Percentiles rank a stretch among this genome's conserved stretches.
phyloP scores from a whole-genome alignment of 2,797 vertebrate genomes.

The Coilia nasus region DNA sequence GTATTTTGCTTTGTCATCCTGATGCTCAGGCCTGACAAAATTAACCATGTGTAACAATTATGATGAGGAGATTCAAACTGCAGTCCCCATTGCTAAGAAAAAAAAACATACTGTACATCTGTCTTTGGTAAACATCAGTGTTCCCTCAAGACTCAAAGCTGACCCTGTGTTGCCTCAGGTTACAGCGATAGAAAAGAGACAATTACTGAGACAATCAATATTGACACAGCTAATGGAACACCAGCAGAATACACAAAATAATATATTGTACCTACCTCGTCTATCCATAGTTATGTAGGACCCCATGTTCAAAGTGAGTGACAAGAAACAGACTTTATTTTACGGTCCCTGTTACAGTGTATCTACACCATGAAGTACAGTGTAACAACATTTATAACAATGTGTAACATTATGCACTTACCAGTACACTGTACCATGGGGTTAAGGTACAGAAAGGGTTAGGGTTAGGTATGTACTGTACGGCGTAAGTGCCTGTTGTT shows the following conservation, averaged over 20 bases:
- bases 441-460: too few species aligned
- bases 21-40: background rate
- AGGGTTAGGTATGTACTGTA: too few species aligned
- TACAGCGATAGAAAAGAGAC: background rate
- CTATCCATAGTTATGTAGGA: background rate
- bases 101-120: background rate
- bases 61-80: background rate
- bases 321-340: too few species aligned
- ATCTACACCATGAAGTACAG: too few species aligned
- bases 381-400: too few species aligned
- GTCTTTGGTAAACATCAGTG: background rate
- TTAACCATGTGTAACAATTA: constrained; percentile 7
- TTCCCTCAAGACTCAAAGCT: background rate
- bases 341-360: too few species aligned
- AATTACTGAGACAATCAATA: constrained; percentile 5
- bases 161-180: background rate
- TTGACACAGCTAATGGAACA: background rate
- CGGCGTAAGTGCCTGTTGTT: too few species aligned
- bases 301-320: too few species aligned
- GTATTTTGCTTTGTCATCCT: background rate
- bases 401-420: too few species aligned
- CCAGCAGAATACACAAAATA: background rate
- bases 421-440: too few species aligned
- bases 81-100: background rate
- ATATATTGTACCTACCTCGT: background rate